Evolutionary conservation across 1,140 invertebrate genomes (phyloP).

Genomic region (Calliphora vicina): DNA sequence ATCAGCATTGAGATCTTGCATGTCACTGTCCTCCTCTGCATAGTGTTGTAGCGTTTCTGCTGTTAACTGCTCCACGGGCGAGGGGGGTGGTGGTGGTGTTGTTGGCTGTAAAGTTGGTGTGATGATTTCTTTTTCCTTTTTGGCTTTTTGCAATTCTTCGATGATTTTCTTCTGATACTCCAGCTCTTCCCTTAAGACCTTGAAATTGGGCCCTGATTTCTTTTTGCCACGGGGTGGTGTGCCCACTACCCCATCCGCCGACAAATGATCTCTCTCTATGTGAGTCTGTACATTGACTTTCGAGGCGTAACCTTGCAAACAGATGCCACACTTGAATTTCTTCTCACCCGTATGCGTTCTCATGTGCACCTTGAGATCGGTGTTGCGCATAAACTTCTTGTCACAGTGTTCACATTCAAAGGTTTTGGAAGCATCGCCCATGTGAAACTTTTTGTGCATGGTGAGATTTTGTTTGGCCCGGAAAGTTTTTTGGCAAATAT

Average conservation of each 20-base stretch:
- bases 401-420: slow-evolving; percentile 67
- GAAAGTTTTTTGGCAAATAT: slow-evolving; percentile 54
- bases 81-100: background rate
- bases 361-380: slow-evolving; percentile 67
- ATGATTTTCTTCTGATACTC: background rate
- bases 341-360: slow-evolving; percentile 69
- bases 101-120: background rate
- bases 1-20: background rate
- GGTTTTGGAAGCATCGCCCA: slow-evolving; percentile 64
- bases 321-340: slow-evolving; percentile 48
- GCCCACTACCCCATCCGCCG: no score
- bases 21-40: background rate
- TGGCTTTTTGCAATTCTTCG: background rate
- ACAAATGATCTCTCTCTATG: slow-evolving; percentile 49
- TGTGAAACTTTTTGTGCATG: slow-evolving; percentile 56
- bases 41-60: background rate
- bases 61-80: background rate
- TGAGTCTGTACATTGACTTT: slow-evolving; percentile 52
- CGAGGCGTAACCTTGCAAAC: slow-evolving; percentile 53
- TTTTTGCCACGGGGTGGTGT: background rate
- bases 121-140: background rate
- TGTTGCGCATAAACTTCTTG: slow-evolving; percentile 68
- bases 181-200: background rate
- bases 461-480: slow-evolving; percentile 58
- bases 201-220: background rate